Conservation (phyloP, 2,113 vertebrate species). For the Perognathus longimembris region DNA sequence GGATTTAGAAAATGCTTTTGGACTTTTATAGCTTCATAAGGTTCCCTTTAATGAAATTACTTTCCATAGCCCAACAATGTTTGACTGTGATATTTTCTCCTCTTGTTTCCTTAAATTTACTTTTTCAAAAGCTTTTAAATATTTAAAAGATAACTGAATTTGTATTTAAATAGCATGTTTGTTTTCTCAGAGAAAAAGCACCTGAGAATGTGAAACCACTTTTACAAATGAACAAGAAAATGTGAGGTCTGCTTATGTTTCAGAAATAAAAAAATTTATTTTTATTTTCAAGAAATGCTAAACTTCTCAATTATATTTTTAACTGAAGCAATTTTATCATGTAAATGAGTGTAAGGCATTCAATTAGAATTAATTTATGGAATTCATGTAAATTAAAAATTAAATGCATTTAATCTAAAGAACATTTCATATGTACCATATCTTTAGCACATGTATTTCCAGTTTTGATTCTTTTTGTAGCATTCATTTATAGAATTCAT, state of each 20-base stretch:
- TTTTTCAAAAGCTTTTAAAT: not conserved
- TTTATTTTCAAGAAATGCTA: not conserved
- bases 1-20: not conserved
- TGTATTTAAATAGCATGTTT: not conserved
- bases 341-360: not conserved
- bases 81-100: not conserved
- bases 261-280: not conserved
- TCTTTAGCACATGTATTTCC: not conserved
- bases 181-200: not conserved
- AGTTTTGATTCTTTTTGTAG: not conserved
- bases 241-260: not conserved
- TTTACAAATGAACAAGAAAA: slow-evolving; percentile 40
- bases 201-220: not conserved
- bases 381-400: slow-evolving; percentile 5
- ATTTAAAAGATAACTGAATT: not conserved
- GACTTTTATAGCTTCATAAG: not conserved
- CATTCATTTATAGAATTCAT: not conserved
- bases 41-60: not conserved
- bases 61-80: not conserved
- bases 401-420: not conserved
- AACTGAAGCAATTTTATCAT: not conserved
- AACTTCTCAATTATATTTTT: not conserved
- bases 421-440: not conserved
- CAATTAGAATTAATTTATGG: not conserved
- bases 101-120: not conserved